phyloP scores from a whole-genome alignment of 2,888 invertebrate species.

The Heteromurus nitidus region DNA sequence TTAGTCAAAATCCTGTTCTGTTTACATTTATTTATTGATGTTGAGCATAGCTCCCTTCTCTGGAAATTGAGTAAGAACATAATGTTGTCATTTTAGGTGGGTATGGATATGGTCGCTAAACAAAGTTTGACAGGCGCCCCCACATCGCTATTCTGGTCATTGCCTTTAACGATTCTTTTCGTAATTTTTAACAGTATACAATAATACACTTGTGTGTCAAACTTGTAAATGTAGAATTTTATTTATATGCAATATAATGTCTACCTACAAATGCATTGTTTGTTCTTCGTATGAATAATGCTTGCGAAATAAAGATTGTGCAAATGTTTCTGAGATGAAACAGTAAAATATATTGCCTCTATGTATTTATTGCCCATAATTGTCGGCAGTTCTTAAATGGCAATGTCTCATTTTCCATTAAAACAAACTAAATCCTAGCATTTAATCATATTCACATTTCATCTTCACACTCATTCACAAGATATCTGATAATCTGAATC shows the following conservation, averaged over 20 bases:
- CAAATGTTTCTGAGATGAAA: neutral
- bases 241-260: slow-evolving; percentile 3
- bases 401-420: too few relatives aligned
- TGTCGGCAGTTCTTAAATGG: too few relatives aligned
- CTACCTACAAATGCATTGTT: neutral
- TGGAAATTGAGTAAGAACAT: too few relatives aligned
- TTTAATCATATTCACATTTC: too few relatives aligned
- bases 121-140: neutral
- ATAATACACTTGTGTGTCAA: neutral
- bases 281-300: neutral
- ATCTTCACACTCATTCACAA: too few relatives aligned
- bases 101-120: neutral
- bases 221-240: slow-evolving; percentile 1
- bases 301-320: neutral
- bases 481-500: too few relatives aligned
- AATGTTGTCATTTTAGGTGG: neutral
- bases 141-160: slow-evolving; percentile 6
- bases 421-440: too few relatives aligned
- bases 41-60: too few relatives aligned
- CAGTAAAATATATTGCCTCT: slow-evolving; percentile 2
- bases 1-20: too few relatives aligned
- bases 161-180: slow-evolving; percentile 2
- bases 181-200: neutral
- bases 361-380: too few relatives aligned
- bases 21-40: too few relatives aligned